Percentiles rank a stretch among this genome's conserved stretches.
These are phyloP conservation scores for Danio jaintianensis DNA, from an alignment of 2,797 vertebrate genomes.

Conservation along the genomic window DNA sequence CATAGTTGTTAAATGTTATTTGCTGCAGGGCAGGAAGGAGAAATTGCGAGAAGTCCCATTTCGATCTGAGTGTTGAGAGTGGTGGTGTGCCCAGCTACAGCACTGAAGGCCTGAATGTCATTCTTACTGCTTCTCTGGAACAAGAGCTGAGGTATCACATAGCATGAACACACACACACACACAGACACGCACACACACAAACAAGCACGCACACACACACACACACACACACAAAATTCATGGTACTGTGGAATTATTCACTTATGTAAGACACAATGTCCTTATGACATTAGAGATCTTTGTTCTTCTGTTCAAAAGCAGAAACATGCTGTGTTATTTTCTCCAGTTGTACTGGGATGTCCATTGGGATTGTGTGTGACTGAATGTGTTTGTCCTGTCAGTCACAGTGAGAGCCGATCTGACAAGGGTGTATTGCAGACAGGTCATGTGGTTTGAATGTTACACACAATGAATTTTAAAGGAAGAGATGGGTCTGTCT, in stretches of 20 bases:
- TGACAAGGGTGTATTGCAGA: constrained; percentile 43
- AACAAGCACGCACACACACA: neutral
- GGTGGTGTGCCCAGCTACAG: constrained; percentile 11
- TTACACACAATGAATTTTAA: constrained; percentile 50
- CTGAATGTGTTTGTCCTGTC: constrained; percentile 31
- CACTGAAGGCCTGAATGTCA: constrained; percentile 55
- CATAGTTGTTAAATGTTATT: neutral
- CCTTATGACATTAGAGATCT: neutral
- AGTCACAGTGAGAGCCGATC: constrained; percentile 48
- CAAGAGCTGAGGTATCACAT: constrained; percentile 75
- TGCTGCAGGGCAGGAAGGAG: constrained; percentile 1
- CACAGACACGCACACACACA: neutral
- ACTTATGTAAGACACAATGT: neutral
- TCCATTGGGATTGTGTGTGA: constrained; percentile 11
- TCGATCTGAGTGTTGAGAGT: neutral
- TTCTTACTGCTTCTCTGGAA: constrained; percentile 68
- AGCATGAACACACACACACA: constrained; percentile 55
- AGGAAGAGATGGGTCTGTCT: constrained; percentile 17
- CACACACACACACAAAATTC: neutral
- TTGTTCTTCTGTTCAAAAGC: neutral
- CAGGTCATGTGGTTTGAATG: constrained; percentile 46
- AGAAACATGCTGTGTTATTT: constrained; percentile 7
- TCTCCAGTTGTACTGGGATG: neutral
- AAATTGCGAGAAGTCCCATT: constrained; percentile 51
- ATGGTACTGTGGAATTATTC: neutral